A percentile compares a stretch with the other conserved stretches of the same genome.
Evolutionary conservation across 2,888 invertebrate species (phyloP).

Genomic region (Gonocerus acuteangulatus): DNA sequence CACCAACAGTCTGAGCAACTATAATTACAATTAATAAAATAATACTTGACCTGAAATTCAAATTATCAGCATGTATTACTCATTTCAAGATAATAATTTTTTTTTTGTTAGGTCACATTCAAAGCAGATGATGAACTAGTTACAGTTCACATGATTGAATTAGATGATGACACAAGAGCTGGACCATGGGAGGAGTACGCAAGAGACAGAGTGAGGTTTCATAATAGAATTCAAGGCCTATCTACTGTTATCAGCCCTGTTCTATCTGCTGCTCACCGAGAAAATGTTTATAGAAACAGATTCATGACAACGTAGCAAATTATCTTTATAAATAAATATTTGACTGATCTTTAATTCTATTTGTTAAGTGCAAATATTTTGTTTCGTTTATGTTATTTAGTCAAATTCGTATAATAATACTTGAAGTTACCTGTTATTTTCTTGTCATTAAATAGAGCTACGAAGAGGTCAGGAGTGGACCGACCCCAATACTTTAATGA

Average conservation of each 20-base stretch:
- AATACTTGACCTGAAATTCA: too few relatives aligned
- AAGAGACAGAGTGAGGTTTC: slow-evolving; percentile 49
- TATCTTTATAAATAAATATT: not conserved
- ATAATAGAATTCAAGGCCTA: slow-evolving; percentile 43
- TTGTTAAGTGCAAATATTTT: not conserved
- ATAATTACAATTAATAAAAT: too few relatives aligned
- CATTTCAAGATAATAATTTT: too few relatives aligned
- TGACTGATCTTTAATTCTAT: not conserved
- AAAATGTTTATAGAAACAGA: slow-evolving; percentile 42
- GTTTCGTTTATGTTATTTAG: not conserved
- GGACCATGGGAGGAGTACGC: slow-evolving; percentile 54
- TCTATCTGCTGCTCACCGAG: slow-evolving; percentile 46
- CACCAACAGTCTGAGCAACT: too few relatives aligned
- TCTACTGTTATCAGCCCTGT: slow-evolving; percentile 44
- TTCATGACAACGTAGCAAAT: slow-evolving; percentile 21
- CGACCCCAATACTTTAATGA: not conserved
- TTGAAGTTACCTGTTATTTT: not conserved
- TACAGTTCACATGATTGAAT: slow-evolving; percentile 47
- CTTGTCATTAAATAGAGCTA: not conserved
- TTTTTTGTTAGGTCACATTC: slow-evolving; percentile 17
- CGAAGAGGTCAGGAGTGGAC: not conserved
- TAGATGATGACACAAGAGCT: slow-evolving; percentile 51
- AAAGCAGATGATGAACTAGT: slow-evolving; percentile 31
- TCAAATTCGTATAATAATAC: not conserved
- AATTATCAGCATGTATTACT: too few relatives aligned